Evolutionary conservation across 2,113 vertebrate species (phyloP), one percentile per base, ranked within the genome.

Genomic region (Trochalopteron elliotii): DNA sequence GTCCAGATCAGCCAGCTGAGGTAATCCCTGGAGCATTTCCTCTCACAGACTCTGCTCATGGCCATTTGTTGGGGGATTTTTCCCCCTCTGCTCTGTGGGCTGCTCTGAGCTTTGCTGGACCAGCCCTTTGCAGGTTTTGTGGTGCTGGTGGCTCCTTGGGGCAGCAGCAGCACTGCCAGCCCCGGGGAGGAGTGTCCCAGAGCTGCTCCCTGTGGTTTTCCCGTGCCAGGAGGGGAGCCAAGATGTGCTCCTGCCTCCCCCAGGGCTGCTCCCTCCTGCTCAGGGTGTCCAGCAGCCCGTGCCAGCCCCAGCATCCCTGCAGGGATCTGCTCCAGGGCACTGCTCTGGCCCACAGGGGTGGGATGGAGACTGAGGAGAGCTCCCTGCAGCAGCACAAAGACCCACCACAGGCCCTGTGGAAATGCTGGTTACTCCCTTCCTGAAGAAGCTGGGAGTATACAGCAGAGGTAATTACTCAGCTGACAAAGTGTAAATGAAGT

Each of bases 401-500:
- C 24, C 72, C 49, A 4, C 19, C 24, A 22, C 59, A 37, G 42
- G 12, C 76, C 50, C 53, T 90, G 61, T 75, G 90, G 80, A 87
- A 47, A 67, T 47, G 77, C 70, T 77, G 55, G 47, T 87, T 55
- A 21, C 30, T 52, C 10, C 15, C 6, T 79, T 82, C 82, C 79
- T 63, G 27, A 69, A 95, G 87, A 65, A 93, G 68, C 65, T 57
- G 21, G n/a, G 33, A 63, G 64, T 28, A 37, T 90, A 67, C 77
- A 96, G 84, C n/a, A 89, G 60, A 91, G 56, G 75, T 65, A 93
- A 83, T 92, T 92, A 76, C 40, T 95, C 52, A 77, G 24, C 61
- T 83, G 30, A 82, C 61, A 77, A 93, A 88, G 61, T 88, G 75
- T 74, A 91, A 90, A 89, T 97, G 76, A 95, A 90, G 28, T 76